Base-by-base conservation (phyloP, 1,140 invertebrate species). In the Euglossa dilemma region DNA sequence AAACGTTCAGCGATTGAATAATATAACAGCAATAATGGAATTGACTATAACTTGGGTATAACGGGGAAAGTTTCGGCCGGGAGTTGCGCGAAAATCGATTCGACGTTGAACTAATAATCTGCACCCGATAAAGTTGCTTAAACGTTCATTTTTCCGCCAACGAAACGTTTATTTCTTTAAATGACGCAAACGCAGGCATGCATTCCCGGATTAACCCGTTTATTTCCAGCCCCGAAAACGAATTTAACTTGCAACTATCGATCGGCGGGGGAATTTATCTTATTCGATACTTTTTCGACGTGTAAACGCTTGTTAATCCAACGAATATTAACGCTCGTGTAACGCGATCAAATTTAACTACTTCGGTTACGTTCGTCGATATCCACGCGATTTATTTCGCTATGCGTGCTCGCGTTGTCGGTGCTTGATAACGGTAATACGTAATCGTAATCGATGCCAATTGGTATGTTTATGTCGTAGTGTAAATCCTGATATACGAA, bases 21-120 rank as follows among this genome's bases (percentile, higher is more conserved):
- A 73, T 73, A 73, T 54, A 73, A 73, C 54, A 73, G 71, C 52
- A 73, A 73, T 73, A 73, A 73, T 73, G 71, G 71, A 73, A 73
- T 73, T 73, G 71, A 73, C 71, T 57, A 25, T 73, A 73, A 73
- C 54, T 73, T 57, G 7, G 71, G 23, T 20, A 25, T 28, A 57
- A 25, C 50, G 23, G 54, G 8, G 18, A 59, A 56, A 73, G 71
- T 73, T 57, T 73, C 23, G 43, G 12, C 18, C 45, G 7, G 36
- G 4, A 73, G 23, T 28, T 45, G 71, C 23, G 59, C 71, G 54
- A 57, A 45, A 73, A 73, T 73, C 71, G 54, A 73, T 73, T 73
- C 71, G 9, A 16, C 54, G 23, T 28, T 25, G 8, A 59, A 57
- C 54, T 57, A 73, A 73, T 73, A 73, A 73, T 73, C 20, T 45